Evolutionary conservation across 2,888 invertebrate species (phyloP), one percentile per base, ranked within the genome.

Genomic region (Cataglyphis cursor): DNA sequence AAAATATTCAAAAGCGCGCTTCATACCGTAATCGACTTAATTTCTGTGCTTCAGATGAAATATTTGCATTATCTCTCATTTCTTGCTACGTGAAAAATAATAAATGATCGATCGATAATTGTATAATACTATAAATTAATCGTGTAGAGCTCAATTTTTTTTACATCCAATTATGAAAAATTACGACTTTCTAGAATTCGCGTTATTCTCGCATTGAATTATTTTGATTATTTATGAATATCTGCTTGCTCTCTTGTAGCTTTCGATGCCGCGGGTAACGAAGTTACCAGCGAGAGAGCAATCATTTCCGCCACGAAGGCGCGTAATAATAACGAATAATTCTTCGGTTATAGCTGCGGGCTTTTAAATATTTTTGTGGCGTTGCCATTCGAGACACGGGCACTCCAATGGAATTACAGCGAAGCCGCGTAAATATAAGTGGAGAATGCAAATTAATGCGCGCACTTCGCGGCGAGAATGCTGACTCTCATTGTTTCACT

Each of bases 381-480:
- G 59, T 59, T 61, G 72, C 72, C 59, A 80, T 80, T 72, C 59
- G 78, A 59, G 70, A 72, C 44, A 35, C 35, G 78, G 31, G 44
- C 44, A 21, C 57, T 70, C 59, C 72, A 28, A 59, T 70, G 78
- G 78, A 80, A 72, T 72, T 80, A 80, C 78, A 44, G 59, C 28
- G 31, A 68, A 57, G 31, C 24, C 59, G 78, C 31, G 76, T 62
- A 76, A 81, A 62, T 75, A 75, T 81, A 76, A 81, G 81, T 76
- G 85, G 59, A 75, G 85, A 86, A 89, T 86, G 85, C 82, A 87
- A 90, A 88, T 88, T 90, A 88, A 88, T 85, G 85, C 82, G 85
- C 66, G 76, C 84, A 72, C 74, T 64, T 73, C 28, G 54, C 65
- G 48, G 18, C 74, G 72, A 44, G 68, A 70, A 74, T 28, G 41